phyloP scores from a whole-genome alignment of 2,113 vertebrate species.

The Mola mola region DNA sequence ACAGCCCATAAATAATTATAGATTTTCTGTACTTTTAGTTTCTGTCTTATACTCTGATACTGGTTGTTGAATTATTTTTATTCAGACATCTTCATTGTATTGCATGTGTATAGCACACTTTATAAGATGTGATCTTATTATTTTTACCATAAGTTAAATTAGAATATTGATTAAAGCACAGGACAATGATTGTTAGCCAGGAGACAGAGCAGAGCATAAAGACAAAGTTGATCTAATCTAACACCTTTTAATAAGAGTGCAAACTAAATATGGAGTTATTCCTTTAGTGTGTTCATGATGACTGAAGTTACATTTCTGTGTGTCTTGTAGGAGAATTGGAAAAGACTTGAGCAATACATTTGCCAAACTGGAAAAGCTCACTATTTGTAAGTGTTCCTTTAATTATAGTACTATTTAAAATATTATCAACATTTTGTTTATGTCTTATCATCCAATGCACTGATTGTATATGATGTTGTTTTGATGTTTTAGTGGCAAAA shows the following conservation, averaged over 20 bases:
- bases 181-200: too few species aligned
- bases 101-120: background rate
- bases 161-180: background rate
- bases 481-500: conserved; percentile 87
- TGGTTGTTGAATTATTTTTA: conserved; percentile 7
- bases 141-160: background rate
- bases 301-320: background rate
- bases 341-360: conserved; percentile 95
- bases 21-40: too few species aligned
- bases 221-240: too few species aligned
- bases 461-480: background rate
- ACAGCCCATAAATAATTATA: background rate
- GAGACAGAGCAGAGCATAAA: too few species aligned
- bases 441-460: background rate
- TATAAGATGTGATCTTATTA: background rate
- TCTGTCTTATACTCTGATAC: conserved; percentile 2
- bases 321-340: conserved; percentile 86
- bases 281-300: background rate
- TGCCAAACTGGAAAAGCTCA: conserved; percentile 94
- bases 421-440: background rate
- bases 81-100: background rate
- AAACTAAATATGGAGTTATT: background rate
- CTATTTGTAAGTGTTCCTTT: conserved; percentile 86
- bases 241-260: too few species aligned
- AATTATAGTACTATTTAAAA: accelerated